phyloP scores from a whole-genome alignment of 2,888 invertebrate genomes.

The Tachina fera region DNA sequence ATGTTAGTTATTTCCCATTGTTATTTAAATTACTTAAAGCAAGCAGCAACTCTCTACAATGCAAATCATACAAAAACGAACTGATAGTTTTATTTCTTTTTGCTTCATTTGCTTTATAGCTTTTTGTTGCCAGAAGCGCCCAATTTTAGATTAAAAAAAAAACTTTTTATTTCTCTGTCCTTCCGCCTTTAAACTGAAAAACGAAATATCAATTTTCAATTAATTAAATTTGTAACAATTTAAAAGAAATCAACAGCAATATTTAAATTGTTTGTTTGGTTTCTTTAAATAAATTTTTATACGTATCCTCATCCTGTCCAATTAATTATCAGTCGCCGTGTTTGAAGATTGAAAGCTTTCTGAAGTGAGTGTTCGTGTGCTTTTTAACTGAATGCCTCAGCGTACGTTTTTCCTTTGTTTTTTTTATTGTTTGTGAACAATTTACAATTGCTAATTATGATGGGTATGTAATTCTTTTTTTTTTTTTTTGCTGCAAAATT shows the following conservation, averaged over 20 bases:
- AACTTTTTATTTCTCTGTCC: not conserved
- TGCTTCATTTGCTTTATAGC: not conserved
- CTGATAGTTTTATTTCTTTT: too few species aligned
- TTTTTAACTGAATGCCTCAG: constrained; percentile 15
- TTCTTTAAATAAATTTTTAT: constrained; percentile 19
- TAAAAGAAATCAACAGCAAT: constrained; percentile 10
- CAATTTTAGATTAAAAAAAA: not conserved
- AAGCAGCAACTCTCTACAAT: constrained; percentile 1
- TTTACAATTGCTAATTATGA: constrained; percentile 36
- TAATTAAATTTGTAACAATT: constrained; percentile 40
- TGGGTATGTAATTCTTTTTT: constrained; percentile 1
- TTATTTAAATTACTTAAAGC: constrained; percentile 1
- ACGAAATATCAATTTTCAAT: constrained; percentile 15
- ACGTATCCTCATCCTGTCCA: constrained; percentile 19
- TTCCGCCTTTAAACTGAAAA: not conserved
- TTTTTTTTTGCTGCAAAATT: not conserved
- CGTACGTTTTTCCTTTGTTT: constrained; percentile 4
- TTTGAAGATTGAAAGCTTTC: constrained; percentile 3
- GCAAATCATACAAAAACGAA: not conserved
- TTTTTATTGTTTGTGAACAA: not conserved
- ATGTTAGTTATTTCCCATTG: constrained; percentile 45
- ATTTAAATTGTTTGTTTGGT: constrained; percentile 9
- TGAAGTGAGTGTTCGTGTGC: not conserved
- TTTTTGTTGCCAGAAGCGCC: constrained; percentile 6
- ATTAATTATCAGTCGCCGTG: not conserved